Evolutionary conservation across 2,888 invertebrate genomes (phyloP).

Genomic region (Cancer borealis): DNA sequence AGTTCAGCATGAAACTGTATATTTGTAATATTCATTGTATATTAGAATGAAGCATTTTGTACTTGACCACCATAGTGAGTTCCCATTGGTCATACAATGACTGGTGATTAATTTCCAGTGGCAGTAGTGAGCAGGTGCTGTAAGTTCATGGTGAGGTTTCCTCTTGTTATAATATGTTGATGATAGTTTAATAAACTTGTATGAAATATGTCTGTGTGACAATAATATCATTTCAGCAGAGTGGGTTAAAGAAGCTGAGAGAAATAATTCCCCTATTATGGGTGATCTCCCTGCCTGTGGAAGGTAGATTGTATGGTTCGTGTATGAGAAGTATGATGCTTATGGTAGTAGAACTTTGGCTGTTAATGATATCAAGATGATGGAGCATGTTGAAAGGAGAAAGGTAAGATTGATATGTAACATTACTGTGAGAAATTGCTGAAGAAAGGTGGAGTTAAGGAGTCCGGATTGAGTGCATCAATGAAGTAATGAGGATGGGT

Average conservation of each 20-base stretch:
- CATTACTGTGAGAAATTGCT: too few species aligned
- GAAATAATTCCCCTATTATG: not conserved
- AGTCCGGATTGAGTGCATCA: too few species aligned
- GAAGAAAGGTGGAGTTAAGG: too few species aligned
- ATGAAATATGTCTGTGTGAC: constrained; percentile 25
- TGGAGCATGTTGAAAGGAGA: not conserved
- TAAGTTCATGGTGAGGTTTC: constrained; percentile 58
- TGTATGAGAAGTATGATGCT: not conserved
- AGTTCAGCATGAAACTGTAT: constrained; percentile 58
- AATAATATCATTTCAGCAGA: not conserved
- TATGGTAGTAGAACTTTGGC: not conserved
- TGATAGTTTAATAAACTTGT: constrained; percentile 68
- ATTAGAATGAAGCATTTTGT: constrained; percentile 61
- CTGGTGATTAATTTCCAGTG: constrained; percentile 61
- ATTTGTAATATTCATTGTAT: constrained; percentile 69
- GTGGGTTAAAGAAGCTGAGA: not conserved
- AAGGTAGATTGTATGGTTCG: not conserved
- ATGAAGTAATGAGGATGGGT: too few species aligned
- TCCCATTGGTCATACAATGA: constrained; percentile 39
- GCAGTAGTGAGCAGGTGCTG: constrained; percentile 65
- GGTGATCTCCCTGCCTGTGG: not conserved
- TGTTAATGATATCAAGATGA: not conserved
- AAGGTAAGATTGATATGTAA: too few species aligned
- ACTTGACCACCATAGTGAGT: constrained; percentile 52
- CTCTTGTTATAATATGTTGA: constrained; percentile 54